Percentiles rank a stretch among this genome's conserved stretches.
These are phyloP conservation scores for Poeciliopsis gracilis DNA, from an alignment of 2,797 vertebrate genomes.

Conservation along the genomic window DNA sequence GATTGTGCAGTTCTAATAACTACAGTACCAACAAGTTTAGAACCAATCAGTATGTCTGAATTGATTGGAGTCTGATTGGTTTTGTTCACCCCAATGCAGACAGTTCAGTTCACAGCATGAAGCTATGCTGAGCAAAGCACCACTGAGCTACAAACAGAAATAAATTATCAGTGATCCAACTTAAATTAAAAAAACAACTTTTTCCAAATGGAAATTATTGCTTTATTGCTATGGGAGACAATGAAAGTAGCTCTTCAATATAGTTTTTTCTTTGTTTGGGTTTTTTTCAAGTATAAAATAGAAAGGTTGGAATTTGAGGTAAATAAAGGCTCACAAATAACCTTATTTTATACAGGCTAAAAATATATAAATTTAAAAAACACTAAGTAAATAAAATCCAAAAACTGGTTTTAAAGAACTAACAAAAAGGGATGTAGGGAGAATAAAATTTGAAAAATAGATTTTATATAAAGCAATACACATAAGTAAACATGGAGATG, in stretches of 20 bases:
- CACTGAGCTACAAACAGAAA: neutral
- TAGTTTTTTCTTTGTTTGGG: no score
- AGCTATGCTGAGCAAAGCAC: neutral
- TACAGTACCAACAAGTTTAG: neutral
- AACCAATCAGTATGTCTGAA: neutral
- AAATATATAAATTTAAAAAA: neutral
- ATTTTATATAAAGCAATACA: neutral
- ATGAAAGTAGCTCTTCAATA: neutral
- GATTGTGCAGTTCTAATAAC: neutral
- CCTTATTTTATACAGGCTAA: neutral
- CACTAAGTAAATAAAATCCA: neutral
- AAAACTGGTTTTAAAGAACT: neutral
- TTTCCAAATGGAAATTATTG: neutral
- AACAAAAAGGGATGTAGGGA: neutral
- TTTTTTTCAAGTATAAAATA: neutral
- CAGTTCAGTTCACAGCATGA: neutral
- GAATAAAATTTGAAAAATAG: neutral
- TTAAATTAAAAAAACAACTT: neutral
- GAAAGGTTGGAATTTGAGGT: neutral
- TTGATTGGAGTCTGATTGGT: neutral
- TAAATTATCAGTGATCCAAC: neutral
- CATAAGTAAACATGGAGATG: neutral
- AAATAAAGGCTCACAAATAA: neutral
- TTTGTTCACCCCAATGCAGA: neutral
- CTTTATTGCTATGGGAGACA: neutral